Base-by-base conservation (phyloP, 2,888 invertebrate species). In the Copidosoma aretas region DNA sequence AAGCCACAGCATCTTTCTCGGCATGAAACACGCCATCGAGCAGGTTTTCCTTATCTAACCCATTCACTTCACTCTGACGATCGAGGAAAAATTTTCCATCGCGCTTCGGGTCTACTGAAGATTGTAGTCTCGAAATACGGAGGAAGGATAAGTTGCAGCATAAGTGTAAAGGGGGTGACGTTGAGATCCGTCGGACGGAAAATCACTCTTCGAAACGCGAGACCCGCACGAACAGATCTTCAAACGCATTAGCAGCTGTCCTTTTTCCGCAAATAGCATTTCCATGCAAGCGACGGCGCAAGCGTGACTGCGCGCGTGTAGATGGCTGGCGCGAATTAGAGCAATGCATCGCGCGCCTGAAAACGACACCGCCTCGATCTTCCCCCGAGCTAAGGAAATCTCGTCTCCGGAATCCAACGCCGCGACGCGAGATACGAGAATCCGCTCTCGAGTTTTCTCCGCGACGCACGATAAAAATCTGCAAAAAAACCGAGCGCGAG, bases 281-380 rank as follows among this genome's bases (percentile, higher is more conserved):
- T 56, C 56, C 46, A 46, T 63, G 24, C 25, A 63, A 56, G 54
- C 61, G 51, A 39, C 10, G 25, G 19, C 5, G 46, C 22, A n/a
- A 21, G 5, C 46, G 54, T 41, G 39, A 17, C 19, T 51, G n/a
- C 25, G n/a, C 25, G 43, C 46, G 43, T 10, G 49, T 14, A 46
- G 4, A 17, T 12, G 43, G 43, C 2, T 46, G 3, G 3, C 12
- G 43, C 17, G 57, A 58, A 64, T 57, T 51, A 64, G 64, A 21
- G 39, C 24, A 24, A n/a, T n/a, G n/a, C 15, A 49, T 57, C 41
- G 57, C 39, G 51, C 53, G 32, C 21, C 64, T 71, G 68, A 24
- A 56, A 59, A 64, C 68, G 71, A 71, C 67, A 57, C 57, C 58
- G 61, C 59, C 61, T 68, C 64, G 57, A 68, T 71, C 64, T 64